phyloP scores from a whole-genome alignment of 1,140 invertebrate species.

The Tetraneura akinire region DNA sequence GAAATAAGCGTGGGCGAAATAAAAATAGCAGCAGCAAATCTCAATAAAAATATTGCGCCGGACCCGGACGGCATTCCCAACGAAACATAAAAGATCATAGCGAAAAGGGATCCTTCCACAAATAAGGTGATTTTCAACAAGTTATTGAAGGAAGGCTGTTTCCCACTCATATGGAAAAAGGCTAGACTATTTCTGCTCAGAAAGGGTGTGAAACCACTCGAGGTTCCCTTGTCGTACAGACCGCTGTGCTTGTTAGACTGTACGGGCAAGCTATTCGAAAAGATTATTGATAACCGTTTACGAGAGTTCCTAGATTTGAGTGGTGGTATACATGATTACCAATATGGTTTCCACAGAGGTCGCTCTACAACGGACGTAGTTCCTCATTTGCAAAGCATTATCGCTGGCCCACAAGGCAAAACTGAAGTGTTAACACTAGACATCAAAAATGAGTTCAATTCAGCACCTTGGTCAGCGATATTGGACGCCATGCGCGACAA shows the following conservation, averaged over 20 bases:
- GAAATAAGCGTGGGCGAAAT: background rate
- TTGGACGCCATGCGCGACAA: background rate
- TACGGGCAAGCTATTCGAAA: background rate
- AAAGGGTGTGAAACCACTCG: background rate
- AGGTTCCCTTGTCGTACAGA: background rate
- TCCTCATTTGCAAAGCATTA: no score
- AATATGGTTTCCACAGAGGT: background rate
- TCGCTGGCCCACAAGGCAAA: background rate
- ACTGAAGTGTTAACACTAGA: background rate
- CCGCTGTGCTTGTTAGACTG: background rate
- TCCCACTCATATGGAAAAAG: background rate
- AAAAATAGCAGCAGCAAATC: background rate
- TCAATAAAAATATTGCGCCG: background rate
- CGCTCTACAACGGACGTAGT: background rate
- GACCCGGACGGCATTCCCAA: background rate
- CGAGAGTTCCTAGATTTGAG: background rate
- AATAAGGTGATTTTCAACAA: background rate
- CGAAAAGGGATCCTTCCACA: background rate
- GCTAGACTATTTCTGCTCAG: background rate
- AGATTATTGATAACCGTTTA: background rate
- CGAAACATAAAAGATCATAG: background rate
- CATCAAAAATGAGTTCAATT: background rate
- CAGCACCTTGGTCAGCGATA: conserved; percentile 24
- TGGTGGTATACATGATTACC: background rate
- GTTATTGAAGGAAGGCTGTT: background rate